Conservation (phyloP, 2,888 invertebrate species). For the Synanthedon myopaeformis region DNA sequence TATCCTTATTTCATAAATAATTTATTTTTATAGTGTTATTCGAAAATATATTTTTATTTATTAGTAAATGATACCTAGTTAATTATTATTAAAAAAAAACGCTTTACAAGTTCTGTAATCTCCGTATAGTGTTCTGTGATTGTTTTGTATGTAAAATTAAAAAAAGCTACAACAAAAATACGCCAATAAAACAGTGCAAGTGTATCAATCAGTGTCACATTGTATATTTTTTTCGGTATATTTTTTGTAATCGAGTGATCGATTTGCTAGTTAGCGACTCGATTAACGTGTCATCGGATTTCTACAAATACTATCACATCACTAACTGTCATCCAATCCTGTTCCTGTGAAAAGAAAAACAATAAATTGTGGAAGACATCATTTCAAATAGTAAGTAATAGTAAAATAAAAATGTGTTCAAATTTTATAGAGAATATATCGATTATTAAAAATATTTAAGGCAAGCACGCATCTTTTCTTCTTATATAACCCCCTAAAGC, state of each 20-base stretch:
- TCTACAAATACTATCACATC: slow-evolving; percentile 39
- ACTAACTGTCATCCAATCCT: slow-evolving; percentile 49
- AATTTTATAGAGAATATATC: too few species aligned
- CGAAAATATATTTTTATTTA: slow-evolving; percentile 61
- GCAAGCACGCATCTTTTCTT: too few species aligned
- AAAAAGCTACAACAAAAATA: slow-evolving; percentile 35
- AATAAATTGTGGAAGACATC: slow-evolving; percentile 60
- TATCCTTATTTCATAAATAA: slow-evolving; percentile 57
- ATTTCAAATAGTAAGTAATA: slow-evolving; percentile 64
- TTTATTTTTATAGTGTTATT: slow-evolving; percentile 67
- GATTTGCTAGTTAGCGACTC: slow-evolving; percentile 43
- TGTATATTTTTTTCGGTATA: slow-evolving; percentile 10
- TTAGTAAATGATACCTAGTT: slow-evolving; percentile 66
- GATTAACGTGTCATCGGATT: slow-evolving; percentile 46
- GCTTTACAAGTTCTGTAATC: slow-evolving; percentile 46
- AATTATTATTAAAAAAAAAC: slow-evolving; percentile 46
- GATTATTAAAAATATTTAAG: too few species aligned
- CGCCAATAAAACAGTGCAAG: slow-evolving; percentile 44
- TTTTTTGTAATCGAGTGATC: slow-evolving; percentile 39
- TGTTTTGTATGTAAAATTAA: slow-evolving; percentile 56
- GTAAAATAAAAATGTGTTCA: background rate
- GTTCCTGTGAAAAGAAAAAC: slow-evolving; percentile 54
- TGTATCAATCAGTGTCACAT: slow-evolving; percentile 37
- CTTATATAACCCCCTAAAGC: too few species aligned
- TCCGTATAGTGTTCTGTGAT: slow-evolving; percentile 60